Base-by-base conservation (phyloP, 1,140 invertebrate genomes). In the Battus philenor region DNA sequence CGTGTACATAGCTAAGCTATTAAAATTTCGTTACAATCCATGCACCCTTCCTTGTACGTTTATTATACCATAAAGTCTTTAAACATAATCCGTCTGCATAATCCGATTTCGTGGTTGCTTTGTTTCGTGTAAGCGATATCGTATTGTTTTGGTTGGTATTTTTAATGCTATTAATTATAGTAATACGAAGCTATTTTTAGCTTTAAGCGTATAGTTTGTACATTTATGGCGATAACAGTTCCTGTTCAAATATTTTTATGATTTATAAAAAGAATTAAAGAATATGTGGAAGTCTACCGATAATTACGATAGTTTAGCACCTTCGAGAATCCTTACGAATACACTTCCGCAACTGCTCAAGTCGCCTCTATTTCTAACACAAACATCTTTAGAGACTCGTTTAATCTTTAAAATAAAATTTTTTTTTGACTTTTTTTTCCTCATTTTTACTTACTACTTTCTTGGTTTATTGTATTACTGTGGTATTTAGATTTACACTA, bases 281-380 rank as follows among this genome's bases (percentile, higher is more conserved):
- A 26, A 26, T 34, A 22, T 20, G 13, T 47, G 57, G 60, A 68
- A 47, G 50, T 53, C 58, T 61, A 49, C 31, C 32, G 31, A n/a
- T 52, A 49, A 63, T 65, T 65, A 60, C 32, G 30, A 50, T 44
- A 56, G 59, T 39, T 49, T 43, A 49, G 48, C 50, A 48, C 59
- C 50, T 66, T 30, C 20, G 54, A 58, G 69, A 73, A 69, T 41
- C 69, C 69, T 30, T 73, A 73, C 47, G 51, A 69, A 67, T 67
- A 52, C 58, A 50, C 46, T 51, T 61, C 39, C 31, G 44, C 50
- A 38, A 52, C 36, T 51, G 46, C 52, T 43, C 49, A 58, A 46
- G 16, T 50, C 47, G 52, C 43, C 46, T 46, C 8, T 10, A 10
- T 30, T 29, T 38, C 4, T 15, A 30, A 38, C 4, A 24, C 18